A percentile compares a stretch with the other conserved stretches of the same genome.
phyloP scores from a whole-genome alignment of 2,888 invertebrate genomes.

The Drosophila mercatorum region DNA sequence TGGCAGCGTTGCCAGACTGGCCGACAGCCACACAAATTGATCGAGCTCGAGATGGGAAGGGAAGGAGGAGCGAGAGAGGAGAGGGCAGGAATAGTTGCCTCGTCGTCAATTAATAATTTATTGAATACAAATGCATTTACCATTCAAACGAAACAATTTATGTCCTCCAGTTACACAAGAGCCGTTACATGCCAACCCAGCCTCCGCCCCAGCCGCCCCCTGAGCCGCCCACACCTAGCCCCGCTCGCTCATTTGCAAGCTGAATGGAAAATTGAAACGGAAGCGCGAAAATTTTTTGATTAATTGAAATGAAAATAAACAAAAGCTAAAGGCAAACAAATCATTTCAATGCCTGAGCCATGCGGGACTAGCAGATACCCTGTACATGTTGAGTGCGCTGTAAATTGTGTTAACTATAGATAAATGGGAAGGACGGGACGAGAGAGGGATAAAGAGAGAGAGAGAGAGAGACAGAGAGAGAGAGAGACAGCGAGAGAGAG shows the following conservation, averaged over 20 bases:
- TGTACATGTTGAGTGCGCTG: background rate
- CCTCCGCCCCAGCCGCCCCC: background rate
- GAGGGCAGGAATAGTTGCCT: background rate
- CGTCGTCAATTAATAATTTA: slow-evolving; percentile 61
- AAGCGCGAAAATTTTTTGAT: slow-evolving; percentile 64
- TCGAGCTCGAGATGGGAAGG: too few species aligned
- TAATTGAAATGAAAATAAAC: slow-evolving; percentile 66
- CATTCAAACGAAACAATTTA: slow-evolving; percentile 61
- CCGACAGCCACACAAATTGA: background rate
- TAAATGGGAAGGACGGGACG: too few species aligned
- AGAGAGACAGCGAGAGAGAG: too few species aligned
- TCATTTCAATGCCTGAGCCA: background rate
- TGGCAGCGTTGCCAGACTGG: slow-evolving; percentile 13
- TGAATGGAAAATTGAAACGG: slow-evolving; percentile 51
- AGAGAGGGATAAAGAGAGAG: background rate
- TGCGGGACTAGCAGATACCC: slow-evolving; percentile 8
- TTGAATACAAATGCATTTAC: slow-evolving; percentile 70
- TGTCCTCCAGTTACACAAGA: slow-evolving; percentile 36
- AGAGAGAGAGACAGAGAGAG: background rate
- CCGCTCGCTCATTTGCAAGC: background rate
- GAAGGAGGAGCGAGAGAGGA: background rate
- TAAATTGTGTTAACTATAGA: background rate
- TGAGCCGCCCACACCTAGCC: background rate
- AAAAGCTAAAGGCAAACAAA: slow-evolving; percentile 28
- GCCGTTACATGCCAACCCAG: background rate